Base-by-base conservation (phyloP, 2,113 vertebrate species). In the Hippocampus zosterae region DNA sequence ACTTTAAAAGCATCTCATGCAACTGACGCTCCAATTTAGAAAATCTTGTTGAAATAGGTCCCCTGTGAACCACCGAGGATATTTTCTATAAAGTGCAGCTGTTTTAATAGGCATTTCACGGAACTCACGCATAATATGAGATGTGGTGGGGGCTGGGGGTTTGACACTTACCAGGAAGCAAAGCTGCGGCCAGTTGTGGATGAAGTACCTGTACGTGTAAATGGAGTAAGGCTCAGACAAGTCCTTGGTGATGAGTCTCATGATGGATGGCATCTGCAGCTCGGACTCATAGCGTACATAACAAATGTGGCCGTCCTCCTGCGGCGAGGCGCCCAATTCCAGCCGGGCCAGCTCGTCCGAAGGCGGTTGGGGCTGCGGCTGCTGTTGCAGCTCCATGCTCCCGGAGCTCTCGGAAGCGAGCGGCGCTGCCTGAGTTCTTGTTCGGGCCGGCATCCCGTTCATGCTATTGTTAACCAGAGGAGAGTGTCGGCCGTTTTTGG, bases 131-230 rank as follows among this genome's bases (percentile, higher is more conserved):
- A 12, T 3, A 15, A 15, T n/a, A 55, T 55, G 52, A 55, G 8
- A 8, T 23, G 21, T 55, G 52, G 52, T 55, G 52, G 19, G 42
- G 67, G 48, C 5, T 18, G 19, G 59, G 59, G 18, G 33, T 10
- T n/a, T 55, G 52, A 50, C 21, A 99, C 97, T 95, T 94, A 99
- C 97, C 97, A 99, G 93, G 91, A 99, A 99, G 93, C 97, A 99
- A 88, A 99, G 97, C 93, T 99, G 97, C 75, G 97, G 97, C 97
- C 97, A 99, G 94, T 99, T 99, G 94, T 99, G 97, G 92, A 99
- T 99, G 95, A 99, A 99, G 95, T 99, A 99, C 93, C 97, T 97
- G 93, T 99, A 99, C 64, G 97, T 99, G 89, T 99, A 99, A 93
- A 99, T 99, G 85, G 97, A 99, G 94, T 99, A 99, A 92, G 97